phyloP scores from a whole-genome alignment of 2,888 invertebrate species.

The Linnaemya vulpina region DNA sequence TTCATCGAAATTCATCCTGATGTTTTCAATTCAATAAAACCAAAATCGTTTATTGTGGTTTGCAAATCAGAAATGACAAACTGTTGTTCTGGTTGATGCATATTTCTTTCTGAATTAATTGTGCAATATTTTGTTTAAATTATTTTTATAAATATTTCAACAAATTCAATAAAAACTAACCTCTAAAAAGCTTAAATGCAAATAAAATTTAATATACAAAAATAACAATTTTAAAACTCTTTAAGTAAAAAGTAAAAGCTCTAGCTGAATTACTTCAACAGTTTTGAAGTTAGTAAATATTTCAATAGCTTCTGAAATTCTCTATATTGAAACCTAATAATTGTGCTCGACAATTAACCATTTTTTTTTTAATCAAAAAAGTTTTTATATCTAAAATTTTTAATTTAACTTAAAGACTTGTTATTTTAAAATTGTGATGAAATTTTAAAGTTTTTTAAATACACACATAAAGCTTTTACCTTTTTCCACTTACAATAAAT shows the following conservation, averaged over 20 bases:
- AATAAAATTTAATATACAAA: background rate
- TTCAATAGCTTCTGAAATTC: no score
- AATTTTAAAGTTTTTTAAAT: no score
- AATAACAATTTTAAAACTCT: background rate
- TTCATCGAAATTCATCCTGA: no score
- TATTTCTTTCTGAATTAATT: background rate
- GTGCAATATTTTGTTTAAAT: background rate
- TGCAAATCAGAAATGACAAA: background rate
- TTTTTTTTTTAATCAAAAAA: no score
- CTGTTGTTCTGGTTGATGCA: background rate
- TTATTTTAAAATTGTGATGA: no score
- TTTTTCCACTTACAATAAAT: background rate
- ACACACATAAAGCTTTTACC: background rate
- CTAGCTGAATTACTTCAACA: background rate
- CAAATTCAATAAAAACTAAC: background rate
- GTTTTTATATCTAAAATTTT: no score
- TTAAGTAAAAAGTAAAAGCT: constrained; percentile 20
- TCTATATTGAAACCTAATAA: no score
- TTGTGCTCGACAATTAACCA: no score
- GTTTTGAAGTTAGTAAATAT: no score
- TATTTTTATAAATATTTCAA: background rate
- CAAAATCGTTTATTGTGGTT: background rate
- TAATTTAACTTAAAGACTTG: no score
- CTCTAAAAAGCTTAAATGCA: background rate
- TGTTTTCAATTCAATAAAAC: no score